These are phyloP conservation scores for Tribolium madens DNA, from an alignment of 1,140 invertebrate species.

Conservation along the genomic window DNA sequence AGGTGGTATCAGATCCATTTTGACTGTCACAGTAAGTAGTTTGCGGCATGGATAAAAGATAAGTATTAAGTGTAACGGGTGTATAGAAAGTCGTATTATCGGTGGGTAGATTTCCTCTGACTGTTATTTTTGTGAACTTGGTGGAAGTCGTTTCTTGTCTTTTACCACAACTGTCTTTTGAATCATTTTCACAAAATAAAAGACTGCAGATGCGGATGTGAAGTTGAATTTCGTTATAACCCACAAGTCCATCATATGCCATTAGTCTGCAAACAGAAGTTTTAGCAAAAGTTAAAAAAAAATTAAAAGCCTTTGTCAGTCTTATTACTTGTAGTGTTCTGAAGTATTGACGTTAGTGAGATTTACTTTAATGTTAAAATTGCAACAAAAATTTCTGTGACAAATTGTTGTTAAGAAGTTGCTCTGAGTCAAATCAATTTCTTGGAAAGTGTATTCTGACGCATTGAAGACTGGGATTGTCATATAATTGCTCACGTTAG, in stretches of 20 bases:
- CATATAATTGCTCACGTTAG: constrained; percentile 42
- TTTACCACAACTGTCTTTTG: constrained; percentile 49
- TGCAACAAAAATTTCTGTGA: constrained; percentile 50
- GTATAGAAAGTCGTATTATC: constrained; percentile 44
- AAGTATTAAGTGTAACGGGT: constrained; percentile 44
- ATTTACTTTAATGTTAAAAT: constrained; percentile 25
- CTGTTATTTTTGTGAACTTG: constrained; percentile 48
- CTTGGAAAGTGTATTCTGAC: constrained; percentile 41
- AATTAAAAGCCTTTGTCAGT: background rate
- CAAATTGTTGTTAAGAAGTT: constrained; percentile 48
- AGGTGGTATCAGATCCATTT: constrained; percentile 4
- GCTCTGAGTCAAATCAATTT: constrained; percentile 39
- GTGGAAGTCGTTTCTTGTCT: constrained; percentile 37
- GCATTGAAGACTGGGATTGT: constrained; percentile 42
- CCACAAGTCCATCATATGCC: constrained; percentile 41
- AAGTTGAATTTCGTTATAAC: constrained; percentile 4
- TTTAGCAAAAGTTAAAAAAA: background rate
- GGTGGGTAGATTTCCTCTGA: constrained; percentile 37
- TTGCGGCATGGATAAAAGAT: constrained; percentile 45
- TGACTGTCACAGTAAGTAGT: constrained; percentile 38
- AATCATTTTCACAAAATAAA: constrained; percentile 44
- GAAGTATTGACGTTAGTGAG: background rate
- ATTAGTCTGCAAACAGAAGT: constrained; percentile 21
- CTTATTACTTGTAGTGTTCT: constrained; percentile 25
- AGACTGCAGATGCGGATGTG: constrained; percentile 47